Percentiles rank a stretch among this genome's conserved stretches.
These are phyloP conservation scores for Caenorhabditis afra DNA, from an alignment of 2,888 invertebrate species.

Conservation along the genomic window DNA sequence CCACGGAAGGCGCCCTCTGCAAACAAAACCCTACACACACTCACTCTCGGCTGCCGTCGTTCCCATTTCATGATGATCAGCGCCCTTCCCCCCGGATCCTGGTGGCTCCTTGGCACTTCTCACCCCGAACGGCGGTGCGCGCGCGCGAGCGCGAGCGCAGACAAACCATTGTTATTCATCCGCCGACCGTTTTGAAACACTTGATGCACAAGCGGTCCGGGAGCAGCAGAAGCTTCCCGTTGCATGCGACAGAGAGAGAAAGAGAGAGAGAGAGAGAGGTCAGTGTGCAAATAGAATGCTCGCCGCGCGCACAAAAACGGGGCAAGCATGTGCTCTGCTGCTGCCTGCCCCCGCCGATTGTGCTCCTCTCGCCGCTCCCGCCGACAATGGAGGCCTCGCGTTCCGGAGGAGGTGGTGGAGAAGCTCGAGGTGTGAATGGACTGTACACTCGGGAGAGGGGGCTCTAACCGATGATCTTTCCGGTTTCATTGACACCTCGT, in stretches of 20 bases:
- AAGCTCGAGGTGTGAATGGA: constrained; percentile 33
- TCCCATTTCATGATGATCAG: too few relatives aligned
- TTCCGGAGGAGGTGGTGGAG: constrained; percentile 26
- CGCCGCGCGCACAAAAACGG: constrained; percentile 8
- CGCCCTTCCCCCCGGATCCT: too few relatives aligned
- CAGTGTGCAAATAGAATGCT: constrained; percentile 38
- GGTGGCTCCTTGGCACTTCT: constrained; percentile 34
- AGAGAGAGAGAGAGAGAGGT: constrained; percentile 31
- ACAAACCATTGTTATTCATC: constrained; percentile 51
- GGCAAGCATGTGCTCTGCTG: constrained; percentile 46
- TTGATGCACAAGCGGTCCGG: constrained; percentile 37
- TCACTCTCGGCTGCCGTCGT: too few relatives aligned
- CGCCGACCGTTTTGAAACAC: constrained; percentile 50
- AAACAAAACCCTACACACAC: too few relatives aligned
- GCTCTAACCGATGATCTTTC: constrained; percentile 51
- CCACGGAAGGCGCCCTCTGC: constrained; percentile 78
- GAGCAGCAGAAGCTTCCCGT: constrained; percentile 32
- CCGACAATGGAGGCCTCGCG: constrained; percentile 18
- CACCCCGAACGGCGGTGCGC: neutral
- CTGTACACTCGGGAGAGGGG: too few relatives aligned
- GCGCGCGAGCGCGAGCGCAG: neutral
- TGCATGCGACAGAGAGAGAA: constrained; percentile 31
- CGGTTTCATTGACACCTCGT: constrained; percentile 42
- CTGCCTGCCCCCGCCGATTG: constrained; percentile 20
- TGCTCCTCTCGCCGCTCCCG: constrained; percentile 10